Base-by-base conservation (phyloP, 2,797 vertebrate genomes). In the Novumbra hubbsi region DNA sequence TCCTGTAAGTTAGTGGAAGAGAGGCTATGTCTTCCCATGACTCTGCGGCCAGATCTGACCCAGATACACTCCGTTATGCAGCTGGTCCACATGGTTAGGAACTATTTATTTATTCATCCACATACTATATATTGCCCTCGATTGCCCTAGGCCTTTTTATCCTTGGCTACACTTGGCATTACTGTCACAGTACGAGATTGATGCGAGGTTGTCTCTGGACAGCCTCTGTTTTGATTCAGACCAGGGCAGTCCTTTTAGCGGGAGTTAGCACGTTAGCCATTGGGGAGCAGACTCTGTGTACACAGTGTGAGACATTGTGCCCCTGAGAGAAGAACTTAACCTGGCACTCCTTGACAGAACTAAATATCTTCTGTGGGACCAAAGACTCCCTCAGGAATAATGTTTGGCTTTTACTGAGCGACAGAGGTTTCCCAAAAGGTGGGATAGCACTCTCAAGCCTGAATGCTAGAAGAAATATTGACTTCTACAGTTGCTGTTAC, bases 211-310 rank as follows among this genome's bases (percentile, higher is more conserved):
- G 77, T 85, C 76, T 83, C 81, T 91, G 84, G 80, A 78, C 48
- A 78, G 75, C 34, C 82, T 87, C 71, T 72, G 71, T 81, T 80
- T 79, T 88, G 88, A 86, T 79, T 77, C 79, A 88, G 78, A 81
- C 73, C 87, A 88, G 86, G 79, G 76, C 78, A 73, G 34, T 70
- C 70, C 62, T 80, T 64, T 68, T 57, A 76, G 82, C 85, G 78
- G 82, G 87, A 78, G 78, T 86, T 88, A 87, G 77, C 87, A 81
- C 73, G 32, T 85, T 80, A 83, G 73, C 82, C 81, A 78, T 78
- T 64, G 70, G 76, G 78, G 80, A 5, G 5, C 71, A 9, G 50
- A 66, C 73, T 78, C 78, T 81, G 68, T 76, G 69, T 73, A 87
- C 75, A 82, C 65, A 65, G 78, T 80, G 66, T 80, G 80, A 89